These are phyloP conservation scores for Micronycteris hirsuta DNA, from an alignment of 2,113 vertebrate species.

Conservation along the genomic window DNA sequence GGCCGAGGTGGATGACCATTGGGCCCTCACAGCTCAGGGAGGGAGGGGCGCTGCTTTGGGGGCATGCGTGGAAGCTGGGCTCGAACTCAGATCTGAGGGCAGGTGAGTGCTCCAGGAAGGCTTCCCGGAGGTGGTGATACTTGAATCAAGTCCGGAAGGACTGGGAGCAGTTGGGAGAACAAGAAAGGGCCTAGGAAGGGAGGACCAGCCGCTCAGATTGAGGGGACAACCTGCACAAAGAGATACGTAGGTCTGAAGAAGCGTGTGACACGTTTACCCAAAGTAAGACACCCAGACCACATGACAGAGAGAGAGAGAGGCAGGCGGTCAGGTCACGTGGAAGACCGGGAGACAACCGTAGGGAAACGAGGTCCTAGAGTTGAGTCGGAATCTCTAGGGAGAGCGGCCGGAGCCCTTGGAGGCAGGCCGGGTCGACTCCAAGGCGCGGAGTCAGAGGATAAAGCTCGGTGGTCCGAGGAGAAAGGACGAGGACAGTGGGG, in stretches of 20 bases:
- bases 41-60: too few relatives aligned
- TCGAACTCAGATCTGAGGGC: accelerated
- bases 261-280: accelerated
- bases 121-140: neutral
- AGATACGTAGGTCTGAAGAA: neutral
- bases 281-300: neutral
- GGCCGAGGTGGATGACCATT: accelerated
- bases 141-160: neutral
- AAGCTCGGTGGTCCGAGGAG: neutral
- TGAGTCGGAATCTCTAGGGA: neutral
- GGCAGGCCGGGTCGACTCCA: neutral
- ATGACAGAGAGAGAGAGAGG: neutral
- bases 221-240: neutral
- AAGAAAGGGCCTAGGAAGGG: neutral
- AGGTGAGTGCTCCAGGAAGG: neutral
- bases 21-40: too few relatives aligned
- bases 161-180: neutral
- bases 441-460: neutral
- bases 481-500: neutral
- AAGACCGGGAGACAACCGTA: neutral
- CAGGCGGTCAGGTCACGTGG: neutral
- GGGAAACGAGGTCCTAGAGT: neutral
- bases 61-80: neutral
- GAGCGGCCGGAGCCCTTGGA: neutral
- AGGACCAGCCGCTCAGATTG: neutral